A percentile compares a stretch with the other conserved stretches of the same genome.
These are phyloP conservation scores for Enteromius radiatus DNA, from an alignment of 2,797 vertebrate genomes.

Conservation along the genomic window DNA sequence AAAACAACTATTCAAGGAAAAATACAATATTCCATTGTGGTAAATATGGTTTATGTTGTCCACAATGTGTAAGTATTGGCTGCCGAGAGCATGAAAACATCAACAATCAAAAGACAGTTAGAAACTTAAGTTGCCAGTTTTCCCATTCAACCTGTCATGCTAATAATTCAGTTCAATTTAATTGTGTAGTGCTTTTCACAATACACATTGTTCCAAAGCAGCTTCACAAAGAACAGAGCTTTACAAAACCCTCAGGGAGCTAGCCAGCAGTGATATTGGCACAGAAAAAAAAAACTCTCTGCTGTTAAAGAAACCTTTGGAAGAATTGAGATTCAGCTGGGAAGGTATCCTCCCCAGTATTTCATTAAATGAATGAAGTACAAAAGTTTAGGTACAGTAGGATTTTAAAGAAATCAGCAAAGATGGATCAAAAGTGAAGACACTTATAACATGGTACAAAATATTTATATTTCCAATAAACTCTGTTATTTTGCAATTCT, in stretches of 20 bases:
- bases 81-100: conserved; percentile 3
- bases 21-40: background rate
- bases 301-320: conserved; percentile 18
- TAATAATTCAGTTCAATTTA: conserved; percentile 1
- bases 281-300: background rate
- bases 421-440: background rate
- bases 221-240: conserved; percentile 3
- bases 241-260: conserved; percentile 6
- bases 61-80: background rate
- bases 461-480: background rate
- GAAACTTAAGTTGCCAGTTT: background rate
- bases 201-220: conserved; percentile 6
- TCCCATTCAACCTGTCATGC: background rate
- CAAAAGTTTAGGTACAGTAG: background rate
- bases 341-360: background rate
- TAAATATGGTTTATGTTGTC: background rate
- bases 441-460: background rate
- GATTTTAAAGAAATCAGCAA: background rate
- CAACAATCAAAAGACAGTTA: background rate
- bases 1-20: background rate
- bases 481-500: background rate
- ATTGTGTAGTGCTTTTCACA: conserved; percentile 14
- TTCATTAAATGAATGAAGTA: background rate
- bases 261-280: conserved; percentile 1
- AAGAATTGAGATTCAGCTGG: background rate